Percentiles rank a stretch among this genome's conserved stretches.
These are phyloP conservation scores for Varecia variegata DNA, from an alignment of 2,797 vertebrate genomes.

Conservation along the genomic window DNA sequence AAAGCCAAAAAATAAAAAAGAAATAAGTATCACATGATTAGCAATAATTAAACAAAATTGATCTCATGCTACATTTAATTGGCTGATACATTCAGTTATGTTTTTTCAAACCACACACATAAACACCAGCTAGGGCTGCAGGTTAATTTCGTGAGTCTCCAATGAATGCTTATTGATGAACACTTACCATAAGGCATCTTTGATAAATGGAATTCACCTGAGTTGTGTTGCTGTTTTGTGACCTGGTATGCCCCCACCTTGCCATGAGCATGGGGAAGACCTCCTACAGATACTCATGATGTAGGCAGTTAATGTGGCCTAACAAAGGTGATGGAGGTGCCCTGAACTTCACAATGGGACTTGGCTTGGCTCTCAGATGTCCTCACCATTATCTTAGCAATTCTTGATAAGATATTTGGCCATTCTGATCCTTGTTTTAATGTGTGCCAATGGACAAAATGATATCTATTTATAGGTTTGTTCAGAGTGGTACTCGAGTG, in stretches of 20 bases:
- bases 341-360: too few species aligned
- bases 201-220: rapidly evolving
- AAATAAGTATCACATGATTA: background rate
- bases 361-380: background rate
- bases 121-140: rapidly evolving
- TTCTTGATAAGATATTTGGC: background rate
- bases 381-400: background rate
- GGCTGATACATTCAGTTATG: background rate
- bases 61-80: background rate
- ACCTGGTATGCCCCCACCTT: rapidly evolving
- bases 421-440: background rate
- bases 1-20: slow-evolving; percentile 5
- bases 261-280: background rate
- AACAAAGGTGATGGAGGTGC: background rate
- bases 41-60: background rate
- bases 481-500: rapidly evolving
- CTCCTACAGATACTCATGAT: background rate
- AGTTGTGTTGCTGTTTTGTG: rapidly evolving
- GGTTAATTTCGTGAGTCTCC: background rate
- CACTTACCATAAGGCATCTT: rapidly evolving
- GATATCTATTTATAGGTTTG: rapidly evolving
- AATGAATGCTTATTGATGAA: rapidly evolving
- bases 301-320: rapidly evolving
- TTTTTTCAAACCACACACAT: background rate
- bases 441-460: rapidly evolving